These are phyloP conservation scores for Drosophila rhopaloa DNA, from an alignment of 1,140 invertebrate genomes.

Conservation along the genomic window DNA sequence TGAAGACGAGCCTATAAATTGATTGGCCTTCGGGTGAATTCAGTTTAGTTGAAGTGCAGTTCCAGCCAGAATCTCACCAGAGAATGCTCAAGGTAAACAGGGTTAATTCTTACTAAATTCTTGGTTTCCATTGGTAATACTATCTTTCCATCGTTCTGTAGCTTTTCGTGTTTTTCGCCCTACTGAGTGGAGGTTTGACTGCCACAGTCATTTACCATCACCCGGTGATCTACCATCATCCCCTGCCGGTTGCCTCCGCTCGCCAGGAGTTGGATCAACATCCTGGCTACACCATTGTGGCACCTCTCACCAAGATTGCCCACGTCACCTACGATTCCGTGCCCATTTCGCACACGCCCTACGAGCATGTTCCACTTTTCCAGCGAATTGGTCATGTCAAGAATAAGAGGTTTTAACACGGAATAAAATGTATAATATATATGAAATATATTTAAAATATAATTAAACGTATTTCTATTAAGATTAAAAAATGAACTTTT, in stretches of 20 bases:
- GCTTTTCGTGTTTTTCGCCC: conserved; percentile 15
- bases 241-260: conserved; percentile 3
- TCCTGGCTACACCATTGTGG: conserved; percentile 72
- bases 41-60: conserved; percentile 54
- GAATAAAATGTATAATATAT: conserved; percentile 2
- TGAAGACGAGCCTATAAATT: conserved; percentile 31
- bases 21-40: conserved; percentile 26
- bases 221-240: conserved; percentile 63
- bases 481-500: no score
- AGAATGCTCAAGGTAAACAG: conserved; percentile 52
- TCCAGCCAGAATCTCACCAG: conserved; percentile 21
- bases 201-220: conserved; percentile 65
- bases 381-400: conserved; percentile 74
- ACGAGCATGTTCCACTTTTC: conserved; percentile 76
- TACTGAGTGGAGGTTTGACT: conserved; percentile 17
- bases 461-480: not conserved
- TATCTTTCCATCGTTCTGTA: conserved; percentile 8
- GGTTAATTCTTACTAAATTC: not conserved
- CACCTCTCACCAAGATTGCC: conserved; percentile 72
- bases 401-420: conserved; percentile 16
- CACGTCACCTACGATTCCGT: conserved; percentile 79
- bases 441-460: conserved; percentile 2
- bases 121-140: no score
- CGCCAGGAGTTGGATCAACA: conserved; percentile 34
- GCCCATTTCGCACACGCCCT: conserved; percentile 69